Base-by-base conservation (phyloP, 92 coral and sea anemone species). In the Scolanthus callimorphus region DNA sequence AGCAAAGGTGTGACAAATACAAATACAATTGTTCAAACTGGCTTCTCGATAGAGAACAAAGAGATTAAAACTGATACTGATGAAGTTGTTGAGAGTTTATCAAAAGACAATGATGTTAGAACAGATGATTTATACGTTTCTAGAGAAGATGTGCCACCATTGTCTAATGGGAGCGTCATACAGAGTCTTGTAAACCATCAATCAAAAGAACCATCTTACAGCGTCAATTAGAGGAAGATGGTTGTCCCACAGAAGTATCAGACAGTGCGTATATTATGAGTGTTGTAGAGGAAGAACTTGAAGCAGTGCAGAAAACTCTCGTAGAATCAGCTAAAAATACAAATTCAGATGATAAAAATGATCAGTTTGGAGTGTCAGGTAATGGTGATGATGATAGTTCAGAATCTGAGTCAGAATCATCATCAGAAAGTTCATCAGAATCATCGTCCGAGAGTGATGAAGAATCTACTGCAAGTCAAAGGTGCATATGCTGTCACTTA, bases 341-440 rank as follows among this genome's bases (percentile, higher is more conserved):
- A 34, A 6, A 15, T 15, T 34, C 15, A 15, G 65, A 43, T 20
- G 85, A 78, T 27, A 63, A 67, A 39, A 79, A 78, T 29, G 63
- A 66, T 57, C 73, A 70, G 45, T 67, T 73, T 15, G 60, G 73
- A 50, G 63, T 63, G 11, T 61, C 77, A 21, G 70, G n/a, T n/a
- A 78, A 67, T 78, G 79, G 62, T 46, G 52, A 46, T 46, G 52
- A 46, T 6, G 4, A 9, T 6, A 21, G 52, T 4, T 46, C 52
- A 6, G 23, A 20, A 4, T 11, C 12, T 46, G 52, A 46, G 23
- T 46, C 52, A 25, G 63, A 71, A 15, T 34, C 59, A 24, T 81
- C 82, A 17, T 74, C 88, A 59, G 79, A 70, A 6, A 28, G 72
- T 3, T n/a, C n/a, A n/a, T n/a, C 78, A 2, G 82, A 67, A 4